Base-by-base conservation (phyloP, 2,888 invertebrate genomes). In the Apocheima hispidaria region DNA sequence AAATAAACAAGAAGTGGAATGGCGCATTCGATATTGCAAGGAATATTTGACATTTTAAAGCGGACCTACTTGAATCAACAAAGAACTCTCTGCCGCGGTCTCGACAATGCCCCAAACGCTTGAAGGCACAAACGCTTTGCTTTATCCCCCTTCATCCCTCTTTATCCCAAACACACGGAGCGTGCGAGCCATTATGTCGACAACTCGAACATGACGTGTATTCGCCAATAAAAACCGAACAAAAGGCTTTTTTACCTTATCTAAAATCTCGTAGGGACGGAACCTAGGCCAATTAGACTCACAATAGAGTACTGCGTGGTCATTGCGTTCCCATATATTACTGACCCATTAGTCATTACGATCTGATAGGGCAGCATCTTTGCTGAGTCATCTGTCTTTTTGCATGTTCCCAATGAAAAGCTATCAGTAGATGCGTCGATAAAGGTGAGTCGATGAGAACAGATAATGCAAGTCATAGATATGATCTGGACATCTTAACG, bases 351-450 rank as follows among this genome's bases (percentile, higher is more conserved):
- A 85, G 76, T 85, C 84, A 83, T 81, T 73, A 72, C 63, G 54
- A 84, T 84, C 84, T 73, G 86, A 86, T 87, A 84, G 80, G 68
- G 64, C 60, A 73, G 73, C 77, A 75, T 72, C 77, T 65, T 55
- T 55, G 76, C 79, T 82, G 83, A 81, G 67, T 84, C 84, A 85
- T 79, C 74, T 65, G 74, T 75, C 78, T 81, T 84, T 86, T 85
- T 83, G 83, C 84, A 81, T 82, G 74, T 48, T 60, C 69, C 60
- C 74, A 66, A 72, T 74, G 67, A 74, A 73, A 72, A 71, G 60
- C 60, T 68, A 74, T 77, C 68, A 71, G 74, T 76, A 70, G 59
- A 59, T 40, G 46, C 18, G 36, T 38, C 43, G 69, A 68, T 72
- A 71, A 66, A 75, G 74, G 72, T 72, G 65, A 61, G 70, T 69